Evolutionary conservation across 2,113 vertebrate species (phyloP).

Genomic region (Indri indri): DNA sequence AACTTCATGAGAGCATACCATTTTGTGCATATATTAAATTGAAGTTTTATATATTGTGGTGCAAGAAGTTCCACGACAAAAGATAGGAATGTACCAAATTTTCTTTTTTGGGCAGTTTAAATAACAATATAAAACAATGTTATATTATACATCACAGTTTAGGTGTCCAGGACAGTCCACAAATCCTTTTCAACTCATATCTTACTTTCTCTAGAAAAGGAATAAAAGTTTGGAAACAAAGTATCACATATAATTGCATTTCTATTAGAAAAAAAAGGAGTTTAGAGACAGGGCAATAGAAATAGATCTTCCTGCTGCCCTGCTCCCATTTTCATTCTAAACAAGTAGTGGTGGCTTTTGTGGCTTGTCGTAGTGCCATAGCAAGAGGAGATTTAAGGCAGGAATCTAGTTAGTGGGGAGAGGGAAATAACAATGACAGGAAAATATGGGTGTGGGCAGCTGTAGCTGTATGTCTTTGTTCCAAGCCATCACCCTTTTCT

Average conservation of each 20-base stretch:
- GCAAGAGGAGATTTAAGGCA: not conserved
- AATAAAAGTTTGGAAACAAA: not conserved
- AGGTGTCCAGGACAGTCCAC: not conserved
- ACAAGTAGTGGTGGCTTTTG: not conserved
- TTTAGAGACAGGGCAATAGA: not conserved
- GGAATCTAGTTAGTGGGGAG: not conserved
- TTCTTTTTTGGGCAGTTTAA: not conserved
- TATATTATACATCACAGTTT: too few species aligned
- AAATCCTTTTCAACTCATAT: not conserved
- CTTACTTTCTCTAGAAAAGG: not conserved
- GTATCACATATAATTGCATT: not conserved
- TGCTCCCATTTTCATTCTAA: not conserved
- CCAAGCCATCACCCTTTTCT: not conserved
- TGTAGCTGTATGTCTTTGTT: not conserved
- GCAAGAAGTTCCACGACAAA: not conserved
- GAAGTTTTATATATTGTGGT: not conserved
- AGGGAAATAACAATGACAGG: not conserved
- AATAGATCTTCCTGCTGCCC: not conserved
- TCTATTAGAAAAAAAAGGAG: not conserved
- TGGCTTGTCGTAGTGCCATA: not conserved
- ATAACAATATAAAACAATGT: not conserved
- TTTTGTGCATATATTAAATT: not conserved
- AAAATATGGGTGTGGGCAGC: not conserved
- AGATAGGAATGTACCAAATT: not conserved
- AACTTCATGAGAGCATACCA: not conserved